phyloP scores from a whole-genome alignment of 2,113 vertebrate species.

The Pygoscelis adeliae region DNA sequence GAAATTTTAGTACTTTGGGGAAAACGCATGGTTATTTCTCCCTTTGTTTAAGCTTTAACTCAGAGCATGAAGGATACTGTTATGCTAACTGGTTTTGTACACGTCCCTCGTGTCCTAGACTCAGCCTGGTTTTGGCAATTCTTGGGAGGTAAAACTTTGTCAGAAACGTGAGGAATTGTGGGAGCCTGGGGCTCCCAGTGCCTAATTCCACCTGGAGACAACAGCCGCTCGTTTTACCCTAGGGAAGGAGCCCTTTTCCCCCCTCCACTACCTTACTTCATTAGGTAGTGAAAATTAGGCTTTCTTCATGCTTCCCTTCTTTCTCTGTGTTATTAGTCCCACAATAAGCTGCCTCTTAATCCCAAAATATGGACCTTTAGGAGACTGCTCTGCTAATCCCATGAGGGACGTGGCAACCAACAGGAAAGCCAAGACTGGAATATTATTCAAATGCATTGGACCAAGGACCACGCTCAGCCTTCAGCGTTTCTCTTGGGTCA shows the following conservation, averaged over 20 bases:
- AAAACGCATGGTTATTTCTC: background rate
- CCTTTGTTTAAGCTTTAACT: background rate
- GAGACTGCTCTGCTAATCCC: background rate
- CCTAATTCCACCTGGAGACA: background rate
- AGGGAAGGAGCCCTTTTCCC: background rate
- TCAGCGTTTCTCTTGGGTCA: background rate
- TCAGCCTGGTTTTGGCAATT: background rate
- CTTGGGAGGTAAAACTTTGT: background rate
- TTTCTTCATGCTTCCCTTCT: background rate
- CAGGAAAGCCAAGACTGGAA: background rate
- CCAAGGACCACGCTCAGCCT: constrained; percentile 25
- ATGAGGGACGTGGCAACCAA: background rate
- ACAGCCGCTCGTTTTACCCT: background rate
- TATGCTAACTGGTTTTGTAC: background rate
- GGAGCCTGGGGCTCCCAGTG: background rate
- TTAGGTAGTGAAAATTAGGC: background rate
- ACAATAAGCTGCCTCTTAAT: background rate
- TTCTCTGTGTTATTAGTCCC: background rate
- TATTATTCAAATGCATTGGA: background rate
- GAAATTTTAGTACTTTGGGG: background rate
- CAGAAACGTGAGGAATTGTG: background rate
- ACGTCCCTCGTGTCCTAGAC: background rate
- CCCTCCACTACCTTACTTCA: too few species aligned
- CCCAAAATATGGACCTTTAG: background rate
- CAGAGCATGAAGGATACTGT: background rate